These are phyloP conservation scores for Hyperopisus bebe DNA, from an alignment of 2,113 vertebrate genomes.

Conservation along the genomic window DNA sequence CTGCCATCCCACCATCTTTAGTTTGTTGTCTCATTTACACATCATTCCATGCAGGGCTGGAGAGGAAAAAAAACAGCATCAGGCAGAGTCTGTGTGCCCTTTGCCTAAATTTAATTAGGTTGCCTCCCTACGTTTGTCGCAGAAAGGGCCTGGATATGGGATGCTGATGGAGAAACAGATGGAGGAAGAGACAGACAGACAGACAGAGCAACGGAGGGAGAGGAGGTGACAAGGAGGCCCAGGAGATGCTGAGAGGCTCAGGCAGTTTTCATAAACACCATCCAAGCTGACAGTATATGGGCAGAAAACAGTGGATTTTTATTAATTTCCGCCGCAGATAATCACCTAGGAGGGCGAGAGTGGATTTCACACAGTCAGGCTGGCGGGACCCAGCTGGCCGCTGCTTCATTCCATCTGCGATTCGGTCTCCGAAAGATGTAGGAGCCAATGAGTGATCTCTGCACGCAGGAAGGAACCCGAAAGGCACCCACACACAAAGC, in stretches of 20 bases:
- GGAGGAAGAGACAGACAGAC: constrained; percentile 9
- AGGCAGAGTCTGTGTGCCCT: constrained; percentile 35
- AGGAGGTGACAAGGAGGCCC: constrained; percentile 17
- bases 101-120: constrained; percentile 35
- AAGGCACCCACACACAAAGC: not conserved
- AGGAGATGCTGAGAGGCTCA: not conserved
- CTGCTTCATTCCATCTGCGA: not conserved
- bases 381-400: not conserved
- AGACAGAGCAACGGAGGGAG: not conserved
- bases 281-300: not conserved
- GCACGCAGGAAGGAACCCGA: not conserved
- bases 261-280: not conserved
- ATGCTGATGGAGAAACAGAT: constrained; percentile 1
- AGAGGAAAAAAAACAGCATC: constrained; percentile 31
- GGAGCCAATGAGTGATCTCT: not conserved
- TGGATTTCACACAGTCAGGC: not conserved
- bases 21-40: constrained; percentile 47
- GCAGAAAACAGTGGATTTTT: not conserved
- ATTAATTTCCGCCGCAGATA: not conserved
- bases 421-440: not conserved
- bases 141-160: not conserved
- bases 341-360: not conserved
- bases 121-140: not conserved
- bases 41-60: constrained; percentile 38
- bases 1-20: constrained; percentile 7